A percentile compares a stretch with the other conserved stretches of the same genome.
Conservation (phyloP, 2,113 vertebrate species). For the Actenoides hombroni region DNA sequence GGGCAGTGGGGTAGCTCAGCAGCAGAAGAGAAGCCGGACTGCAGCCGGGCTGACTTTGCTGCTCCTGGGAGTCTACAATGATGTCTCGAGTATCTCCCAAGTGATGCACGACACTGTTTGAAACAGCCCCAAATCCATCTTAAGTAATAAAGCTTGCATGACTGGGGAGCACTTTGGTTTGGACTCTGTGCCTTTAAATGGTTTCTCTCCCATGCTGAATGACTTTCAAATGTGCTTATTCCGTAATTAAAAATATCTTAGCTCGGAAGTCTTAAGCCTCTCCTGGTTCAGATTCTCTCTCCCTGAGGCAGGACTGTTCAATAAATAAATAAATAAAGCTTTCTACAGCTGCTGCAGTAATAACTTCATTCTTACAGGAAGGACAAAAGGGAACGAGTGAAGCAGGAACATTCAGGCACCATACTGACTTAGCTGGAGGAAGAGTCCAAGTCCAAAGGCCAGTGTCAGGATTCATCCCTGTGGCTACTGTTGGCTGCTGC, state of each 20-base stretch:
- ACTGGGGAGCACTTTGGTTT: not conserved
- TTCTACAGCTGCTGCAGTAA: not conserved
- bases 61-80: fast-evolving
- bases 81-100: fast-evolving
- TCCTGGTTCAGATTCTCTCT: not conserved
- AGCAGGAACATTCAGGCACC: not conserved
- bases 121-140: not conserved
- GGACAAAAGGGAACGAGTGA: not conserved
- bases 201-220: not conserved
- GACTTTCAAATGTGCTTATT: not conserved
- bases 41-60: fast-evolving
- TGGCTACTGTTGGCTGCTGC: not conserved
- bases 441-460: not conserved
- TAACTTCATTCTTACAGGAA: not conserved
- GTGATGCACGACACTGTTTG: not conserved
- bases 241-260: not conserved
- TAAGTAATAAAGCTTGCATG: not conserved
- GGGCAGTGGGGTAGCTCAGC: not conserved
- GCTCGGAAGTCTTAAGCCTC: not conserved
- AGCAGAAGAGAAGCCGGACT: not conserved
- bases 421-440: not conserved
- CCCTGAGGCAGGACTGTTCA: not conserved
- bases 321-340: not conserved
- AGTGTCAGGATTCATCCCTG: not conserved
- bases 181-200: not conserved